Evolutionary conservation across 2,888 invertebrate species (phyloP), one percentile per base, ranked within the genome.

Genomic region (Cylindroiulus punctatus): DNA sequence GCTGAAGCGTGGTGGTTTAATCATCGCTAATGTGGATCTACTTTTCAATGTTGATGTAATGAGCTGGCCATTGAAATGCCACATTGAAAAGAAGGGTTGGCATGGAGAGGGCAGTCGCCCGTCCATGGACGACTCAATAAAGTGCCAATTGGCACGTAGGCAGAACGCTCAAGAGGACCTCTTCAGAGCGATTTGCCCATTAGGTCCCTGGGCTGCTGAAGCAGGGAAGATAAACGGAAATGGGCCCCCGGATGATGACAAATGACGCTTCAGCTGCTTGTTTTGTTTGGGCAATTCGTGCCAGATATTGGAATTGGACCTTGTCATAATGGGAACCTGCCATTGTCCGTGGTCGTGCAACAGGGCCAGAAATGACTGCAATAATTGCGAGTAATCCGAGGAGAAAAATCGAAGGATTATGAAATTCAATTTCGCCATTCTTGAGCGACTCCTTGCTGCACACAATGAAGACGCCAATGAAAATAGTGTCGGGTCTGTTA

Each of bases 41-140:
- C 57, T 57, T 57, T 57, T 57, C 57, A 57, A 57, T 57, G 17
- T 57, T 57, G 57, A 57, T 57, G n/a, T 57, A 57, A 57, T 57
- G 57, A 57, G 57, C 57, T 57, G 57, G 57, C 57, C n/a, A 57
- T 57, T 57, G 57, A 57, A 57, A 57, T 57, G 57, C 57, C 57
- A 57, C 57, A n/a, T 57, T 57, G 57, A 47, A 17, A 57, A n/a
- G 19, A 19, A n/a, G 19, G 57, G 57, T 57, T 57, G 57, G 57
- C 57, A 57, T 57, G n/a, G 57, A n/a, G 57, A 57, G n/a, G 57
- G 57, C 57, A 57, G 57, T 57, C 19, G 4, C 4, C 57, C 57
- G n/a, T 57, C 57, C 57, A 57, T 3, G n/a, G 57, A 57, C 57
- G 57, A 57, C 57, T 57, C 57, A 57, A 57, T 57, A 57, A 57